These are phyloP conservation scores for Pelvicachromis taeniatus DNA, from an alignment of 2,113 vertebrate species.

Conservation along the genomic window DNA sequence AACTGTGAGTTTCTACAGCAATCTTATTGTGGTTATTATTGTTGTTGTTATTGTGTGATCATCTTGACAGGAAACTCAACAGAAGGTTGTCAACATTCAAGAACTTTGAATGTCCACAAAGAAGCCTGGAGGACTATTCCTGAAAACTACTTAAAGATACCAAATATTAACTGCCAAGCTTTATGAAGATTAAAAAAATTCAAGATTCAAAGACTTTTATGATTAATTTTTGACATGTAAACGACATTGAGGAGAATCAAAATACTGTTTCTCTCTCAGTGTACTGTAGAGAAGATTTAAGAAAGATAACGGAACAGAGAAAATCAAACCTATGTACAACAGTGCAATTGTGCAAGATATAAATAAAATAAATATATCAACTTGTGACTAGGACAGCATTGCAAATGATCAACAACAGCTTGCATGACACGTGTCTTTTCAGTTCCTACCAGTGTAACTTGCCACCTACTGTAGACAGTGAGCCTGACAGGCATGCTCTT, in stretches of 20 bases:
- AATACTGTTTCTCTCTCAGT: neutral
- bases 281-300: neutral
- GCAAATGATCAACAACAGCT: neutral
- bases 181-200: neutral
- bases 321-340: neutral
- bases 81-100: neutral
- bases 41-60: neutral
- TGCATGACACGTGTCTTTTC: neutral
- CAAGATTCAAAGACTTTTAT: neutral
- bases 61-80: neutral
- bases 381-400: neutral
- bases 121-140: neutral
- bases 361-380: neutral
- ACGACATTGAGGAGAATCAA: neutral
- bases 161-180: neutral
- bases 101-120: neutral
- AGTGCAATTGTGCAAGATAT: fast-evolving
- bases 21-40: neutral
- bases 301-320: neutral
- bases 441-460: neutral
- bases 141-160: neutral
- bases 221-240: neutral
- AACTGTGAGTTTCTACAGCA: neutral
- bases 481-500: constrained; percentile 85
- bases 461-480: constrained; percentile 91